These are phyloP conservation scores for Lepidochrysops patricia DNA, from an alignment of 2,888 invertebrate species.

Conservation along the genomic window DNA sequence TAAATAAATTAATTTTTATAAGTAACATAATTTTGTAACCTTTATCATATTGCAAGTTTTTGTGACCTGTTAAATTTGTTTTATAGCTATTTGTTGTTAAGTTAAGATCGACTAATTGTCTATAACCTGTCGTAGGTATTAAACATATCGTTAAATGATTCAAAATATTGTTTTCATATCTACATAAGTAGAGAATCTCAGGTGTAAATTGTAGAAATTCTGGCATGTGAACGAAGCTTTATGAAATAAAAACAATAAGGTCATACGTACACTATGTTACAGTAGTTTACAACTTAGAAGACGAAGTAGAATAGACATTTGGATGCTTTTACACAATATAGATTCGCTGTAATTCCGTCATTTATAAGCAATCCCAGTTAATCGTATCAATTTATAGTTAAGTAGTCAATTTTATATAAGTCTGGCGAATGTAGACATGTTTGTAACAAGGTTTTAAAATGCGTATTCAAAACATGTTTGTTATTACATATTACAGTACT, in stretches of 20 bases:
- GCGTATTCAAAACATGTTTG: slow-evolving; percentile 15
- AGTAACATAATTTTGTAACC: too few relatives aligned
- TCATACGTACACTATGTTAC: slow-evolving; percentile 55
- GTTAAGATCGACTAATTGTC: background rate
- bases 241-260: slow-evolving; percentile 60
- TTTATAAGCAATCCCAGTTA: slow-evolving; percentile 51
- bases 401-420: slow-evolving; percentile 62
- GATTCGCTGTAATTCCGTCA: slow-evolving; percentile 57
- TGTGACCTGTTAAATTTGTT: background rate
- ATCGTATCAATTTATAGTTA: slow-evolving; percentile 46
- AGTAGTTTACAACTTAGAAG: slow-evolving; percentile 39
- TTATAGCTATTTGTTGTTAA: background rate
- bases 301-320: slow-evolving; percentile 62
- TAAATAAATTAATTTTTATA: too few relatives aligned
- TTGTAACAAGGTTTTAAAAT: slow-evolving; percentile 26
- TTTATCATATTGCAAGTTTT: background rate
- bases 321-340: slow-evolving; percentile 70
- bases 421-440: slow-evolving; percentile 37
- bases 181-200: background rate
- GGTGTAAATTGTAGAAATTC: background rate
- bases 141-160: background rate
- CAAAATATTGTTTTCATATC: background rate
- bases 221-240: slow-evolving; percentile 47
- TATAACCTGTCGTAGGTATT: background rate
- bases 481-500: background rate